Conservation (phyloP, 2,888 invertebrate genomes). For the Polylopha cassiicola region DNA sequence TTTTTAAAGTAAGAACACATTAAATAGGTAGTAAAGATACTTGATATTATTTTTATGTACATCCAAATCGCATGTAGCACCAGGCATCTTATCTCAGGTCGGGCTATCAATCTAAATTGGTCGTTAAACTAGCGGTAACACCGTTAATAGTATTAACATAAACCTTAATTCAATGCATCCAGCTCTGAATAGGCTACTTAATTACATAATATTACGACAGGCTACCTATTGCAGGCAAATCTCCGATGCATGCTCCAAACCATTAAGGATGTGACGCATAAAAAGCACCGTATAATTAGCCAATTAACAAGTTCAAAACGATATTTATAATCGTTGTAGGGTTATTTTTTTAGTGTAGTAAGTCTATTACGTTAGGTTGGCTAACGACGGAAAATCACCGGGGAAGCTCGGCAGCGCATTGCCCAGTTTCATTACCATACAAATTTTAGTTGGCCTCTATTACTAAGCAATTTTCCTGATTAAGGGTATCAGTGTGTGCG, state of each 20-base stretch:
- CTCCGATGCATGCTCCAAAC: constrained; percentile 6
- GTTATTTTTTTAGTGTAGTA: constrained; percentile 17
- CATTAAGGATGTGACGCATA: constrained; percentile 16
- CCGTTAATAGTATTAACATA: constrained; percentile 19
- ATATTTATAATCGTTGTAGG: constrained; percentile 7
- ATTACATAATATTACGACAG: constrained; percentile 2
- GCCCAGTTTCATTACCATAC: constrained; percentile 53
- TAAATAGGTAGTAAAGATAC: no score
- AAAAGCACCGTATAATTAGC: constrained; percentile 19
- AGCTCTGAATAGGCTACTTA: neutral
- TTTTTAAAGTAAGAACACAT: no score
- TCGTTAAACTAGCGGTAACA: constrained; percentile 9
- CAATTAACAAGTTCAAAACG: constrained; percentile 13
- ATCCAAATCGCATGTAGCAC: constrained; percentile 16
- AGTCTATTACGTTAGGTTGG: constrained; percentile 18
- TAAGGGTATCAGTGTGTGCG: constrained; percentile 52
- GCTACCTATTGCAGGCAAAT: constrained; percentile 3
- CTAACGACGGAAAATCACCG: constrained; percentile 35
- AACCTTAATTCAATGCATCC: constrained; percentile 4
- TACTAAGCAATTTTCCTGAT: constrained; percentile 65
- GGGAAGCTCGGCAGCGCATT: constrained; percentile 35
- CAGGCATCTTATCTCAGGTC: constrained; percentile 5
- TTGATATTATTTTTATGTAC: constrained; percentile 13
- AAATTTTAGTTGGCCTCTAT: constrained; percentile 57
- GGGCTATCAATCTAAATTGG: constrained; percentile 14